A percentile compares a stretch with the other conserved stretches of the same genome.
phyloP scores from a whole-genome alignment of 2,797 vertebrate species.

The Hippoglossus hippoglossus region DNA sequence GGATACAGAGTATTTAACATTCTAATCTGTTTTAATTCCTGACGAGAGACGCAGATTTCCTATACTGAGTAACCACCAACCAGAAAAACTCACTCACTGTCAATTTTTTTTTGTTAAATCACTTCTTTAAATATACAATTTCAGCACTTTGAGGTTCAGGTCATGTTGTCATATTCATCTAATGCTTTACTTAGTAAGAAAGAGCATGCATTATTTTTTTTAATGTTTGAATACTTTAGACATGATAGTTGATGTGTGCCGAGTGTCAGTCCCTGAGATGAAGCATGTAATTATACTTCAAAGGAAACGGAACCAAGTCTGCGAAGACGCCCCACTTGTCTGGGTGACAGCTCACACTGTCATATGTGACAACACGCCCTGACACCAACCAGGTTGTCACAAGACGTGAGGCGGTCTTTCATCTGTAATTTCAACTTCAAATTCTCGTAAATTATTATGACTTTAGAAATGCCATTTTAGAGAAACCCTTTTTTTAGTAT shows the following conservation, averaged over 20 bases:
- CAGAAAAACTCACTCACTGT: too few species aligned
- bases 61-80: background rate
- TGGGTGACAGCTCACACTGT: slow-evolving; percentile 39
- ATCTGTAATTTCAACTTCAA: slow-evolving; percentile 31
- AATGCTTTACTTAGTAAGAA: slow-evolving; percentile 9
- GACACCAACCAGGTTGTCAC: slow-evolving; percentile 29
- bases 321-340: slow-evolving; percentile 14
- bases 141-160: background rate
- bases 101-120: too few species aligned
- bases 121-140: too few species aligned
- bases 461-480: slow-evolving; percentile 21
- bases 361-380: slow-evolving; percentile 37
- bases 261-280: slow-evolving; percentile 41
- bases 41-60: background rate
- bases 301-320: slow-evolving; percentile 42
- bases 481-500: background rate
- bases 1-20: too few species aligned
- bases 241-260: slow-evolving; percentile 17
- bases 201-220: slow-evolving; percentile 7
- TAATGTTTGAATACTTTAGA: slow-evolving; percentile 36
- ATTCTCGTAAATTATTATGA: slow-evolving; percentile 44
- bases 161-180: slow-evolving; percentile 8
- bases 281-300: slow-evolving; percentile 61
- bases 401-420: slow-evolving; percentile 30
- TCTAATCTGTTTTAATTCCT: too few species aligned